These are phyloP conservation scores for Cephus cinctus DNA, from an alignment of 1,140 invertebrate species.

Conservation along the genomic window DNA sequence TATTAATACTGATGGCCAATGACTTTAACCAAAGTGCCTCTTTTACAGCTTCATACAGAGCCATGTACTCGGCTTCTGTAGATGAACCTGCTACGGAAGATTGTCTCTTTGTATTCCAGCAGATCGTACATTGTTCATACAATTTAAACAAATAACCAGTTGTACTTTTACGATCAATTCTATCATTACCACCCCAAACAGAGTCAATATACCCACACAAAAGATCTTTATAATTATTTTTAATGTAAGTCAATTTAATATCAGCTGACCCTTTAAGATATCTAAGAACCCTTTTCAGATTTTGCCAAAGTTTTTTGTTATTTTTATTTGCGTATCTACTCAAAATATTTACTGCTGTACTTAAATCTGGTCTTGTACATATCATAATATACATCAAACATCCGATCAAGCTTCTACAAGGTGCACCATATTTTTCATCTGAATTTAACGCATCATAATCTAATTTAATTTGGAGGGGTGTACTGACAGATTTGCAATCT, in stretches of 20 bases:
- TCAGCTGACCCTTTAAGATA: constrained; percentile 33
- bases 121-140: constrained; percentile 14
- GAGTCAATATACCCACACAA: constrained; percentile 17
- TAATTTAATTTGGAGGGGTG: constrained; percentile 3
- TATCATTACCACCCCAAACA: constrained; percentile 7
- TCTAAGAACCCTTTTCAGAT: constrained; percentile 26
- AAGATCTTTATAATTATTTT: not conserved
- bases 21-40: constrained; percentile 26
- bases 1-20: not conserved
- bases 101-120: constrained; percentile 33
- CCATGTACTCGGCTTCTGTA: constrained; percentile 24
- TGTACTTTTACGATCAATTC: constrained; percentile 12
- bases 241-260: constrained; percentile 29
- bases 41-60: constrained; percentile 28
- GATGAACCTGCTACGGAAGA: constrained; percentile 20
- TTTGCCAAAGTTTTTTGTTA: constrained; percentile 23
- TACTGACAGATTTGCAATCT: constrained; percentile 4
- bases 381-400: constrained; percentile 9
- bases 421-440: not conserved
- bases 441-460: constrained; percentile 1
- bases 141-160: constrained; percentile 19
- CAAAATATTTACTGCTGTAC: not conserved
- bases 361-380: constrained; percentile 1
- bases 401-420: constrained; percentile 4
- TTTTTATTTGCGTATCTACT: not conserved